These are phyloP conservation scores for Asobara japonica DNA, from an alignment of 1,140 invertebrate species.

Conservation along the genomic window DNA sequence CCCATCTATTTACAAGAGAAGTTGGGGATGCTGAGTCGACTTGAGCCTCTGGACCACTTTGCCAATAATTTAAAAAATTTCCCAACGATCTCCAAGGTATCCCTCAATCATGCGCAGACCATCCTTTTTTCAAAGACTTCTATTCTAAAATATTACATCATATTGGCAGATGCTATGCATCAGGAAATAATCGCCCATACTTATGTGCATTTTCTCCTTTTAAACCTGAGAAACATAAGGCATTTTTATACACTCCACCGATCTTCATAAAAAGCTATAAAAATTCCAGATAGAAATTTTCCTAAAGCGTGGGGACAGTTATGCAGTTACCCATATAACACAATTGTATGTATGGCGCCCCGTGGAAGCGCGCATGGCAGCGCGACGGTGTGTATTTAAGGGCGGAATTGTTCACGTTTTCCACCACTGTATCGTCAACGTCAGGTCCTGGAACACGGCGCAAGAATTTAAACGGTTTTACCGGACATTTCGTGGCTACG, in stretches of 20 bases:
- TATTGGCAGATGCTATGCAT: background rate
- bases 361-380: constrained; percentile 51
- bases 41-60: too few species aligned
- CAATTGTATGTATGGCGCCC: constrained; percentile 41
- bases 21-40: too few species aligned
- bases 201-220: too few species aligned
- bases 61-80: too few species aligned
- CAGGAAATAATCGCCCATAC: too few species aligned
- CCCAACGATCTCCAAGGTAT: too few species aligned
- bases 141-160: background rate
- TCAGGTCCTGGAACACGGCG: constrained; percentile 36
- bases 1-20: too few species aligned
- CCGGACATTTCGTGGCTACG: background rate
- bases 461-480: background rate
- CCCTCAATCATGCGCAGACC: too few species aligned
- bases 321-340: constrained; percentile 37
- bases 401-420: constrained; percentile 45
- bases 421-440: constrained; percentile 48
- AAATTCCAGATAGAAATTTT: constrained; percentile 40
- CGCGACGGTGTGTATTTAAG: constrained; percentile 54
- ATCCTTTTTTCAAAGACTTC: too few species aligned
- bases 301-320: constrained; percentile 32
- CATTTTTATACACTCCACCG: background rate
- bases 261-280: constrained; percentile 14
- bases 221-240: background rate